phyloP scores from a whole-genome alignment of 2,888 invertebrate genomes.

The Glyphotaelius pellucidus region DNA sequence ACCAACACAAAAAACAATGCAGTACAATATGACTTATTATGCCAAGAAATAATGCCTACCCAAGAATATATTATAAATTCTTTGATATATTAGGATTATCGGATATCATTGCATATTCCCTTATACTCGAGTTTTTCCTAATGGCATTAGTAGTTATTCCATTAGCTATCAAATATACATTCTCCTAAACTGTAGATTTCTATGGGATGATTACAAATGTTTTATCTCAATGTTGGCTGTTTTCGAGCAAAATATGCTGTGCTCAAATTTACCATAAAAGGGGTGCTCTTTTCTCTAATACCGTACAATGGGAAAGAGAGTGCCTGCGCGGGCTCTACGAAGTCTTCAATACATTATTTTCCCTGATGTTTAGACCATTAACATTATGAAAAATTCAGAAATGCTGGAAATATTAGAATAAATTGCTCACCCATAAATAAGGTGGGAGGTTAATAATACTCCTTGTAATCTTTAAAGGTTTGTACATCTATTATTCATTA shows the following conservation, averaged over 20 bases:
- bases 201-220: background rate
- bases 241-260: background rate
- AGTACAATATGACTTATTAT: background rate
- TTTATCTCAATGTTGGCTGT: background rate
- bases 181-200: background rate
- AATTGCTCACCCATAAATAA: background rate
- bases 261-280: constrained; percentile 5
- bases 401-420: constrained; percentile 11
- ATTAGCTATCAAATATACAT: background rate
- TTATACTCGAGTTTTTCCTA: background rate
- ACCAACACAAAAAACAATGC: background rate
- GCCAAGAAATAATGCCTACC: background rate
- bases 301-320: constrained; percentile 21
- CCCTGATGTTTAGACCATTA: constrained; percentile 43
- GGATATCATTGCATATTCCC: background rate
- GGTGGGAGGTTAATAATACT: background rate
- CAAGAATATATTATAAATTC: background rate
- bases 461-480: background rate
- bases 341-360: constrained; percentile 51
- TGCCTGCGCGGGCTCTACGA: constrained; percentile 10
- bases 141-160: background rate
- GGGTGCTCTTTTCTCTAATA: background rate
- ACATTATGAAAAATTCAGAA: constrained; percentile 46
- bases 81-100: background rate
- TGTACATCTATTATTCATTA: background rate